These are phyloP conservation scores for Apostichopus parvimensis DNA, from an alignment of 35 echinoderm and acorn worm species.

Conservation along the genomic window DNA sequence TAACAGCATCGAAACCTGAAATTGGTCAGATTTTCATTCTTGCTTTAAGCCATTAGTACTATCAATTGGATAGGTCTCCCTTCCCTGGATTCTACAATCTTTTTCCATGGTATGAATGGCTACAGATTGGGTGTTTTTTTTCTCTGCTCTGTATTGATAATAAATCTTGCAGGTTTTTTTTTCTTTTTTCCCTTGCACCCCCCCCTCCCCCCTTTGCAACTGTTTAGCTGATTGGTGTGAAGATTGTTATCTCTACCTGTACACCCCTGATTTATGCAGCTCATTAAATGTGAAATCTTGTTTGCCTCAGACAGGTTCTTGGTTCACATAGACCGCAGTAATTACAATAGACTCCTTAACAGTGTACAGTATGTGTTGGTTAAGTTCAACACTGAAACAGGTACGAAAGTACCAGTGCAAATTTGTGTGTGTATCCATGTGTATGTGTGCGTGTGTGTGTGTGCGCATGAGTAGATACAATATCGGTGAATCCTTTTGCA, in stretches of 20 bases:
- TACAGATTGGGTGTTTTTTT: background rate
- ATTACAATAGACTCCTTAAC: too few relatives aligned
- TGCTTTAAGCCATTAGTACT: background rate
- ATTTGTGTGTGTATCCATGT: too few relatives aligned
- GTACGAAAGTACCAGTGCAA: too few relatives aligned
- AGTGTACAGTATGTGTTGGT: too few relatives aligned
- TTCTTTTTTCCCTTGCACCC: too few relatives aligned
- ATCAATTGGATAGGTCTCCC: background rate
- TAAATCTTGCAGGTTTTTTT: background rate
- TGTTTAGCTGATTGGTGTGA: background rate
- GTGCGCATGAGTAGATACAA: too few relatives aligned
- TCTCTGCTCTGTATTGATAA: background rate
- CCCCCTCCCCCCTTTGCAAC: too few relatives aligned
- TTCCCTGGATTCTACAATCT: background rate
- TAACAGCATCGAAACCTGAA: background rate
- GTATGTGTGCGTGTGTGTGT: too few relatives aligned
- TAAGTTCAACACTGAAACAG: too few relatives aligned
- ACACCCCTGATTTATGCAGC: background rate
- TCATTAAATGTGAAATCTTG: slow-evolving; percentile 30
- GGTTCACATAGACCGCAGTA: too few relatives aligned
- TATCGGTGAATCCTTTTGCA: too few relatives aligned
- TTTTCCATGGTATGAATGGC: background rate
- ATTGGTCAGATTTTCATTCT: background rate
- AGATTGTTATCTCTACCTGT: background rate
- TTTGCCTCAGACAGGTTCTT: background rate